Conservation (phyloP, 2,113 vertebrate genomes). For the Callopanchax toddi region DNA sequence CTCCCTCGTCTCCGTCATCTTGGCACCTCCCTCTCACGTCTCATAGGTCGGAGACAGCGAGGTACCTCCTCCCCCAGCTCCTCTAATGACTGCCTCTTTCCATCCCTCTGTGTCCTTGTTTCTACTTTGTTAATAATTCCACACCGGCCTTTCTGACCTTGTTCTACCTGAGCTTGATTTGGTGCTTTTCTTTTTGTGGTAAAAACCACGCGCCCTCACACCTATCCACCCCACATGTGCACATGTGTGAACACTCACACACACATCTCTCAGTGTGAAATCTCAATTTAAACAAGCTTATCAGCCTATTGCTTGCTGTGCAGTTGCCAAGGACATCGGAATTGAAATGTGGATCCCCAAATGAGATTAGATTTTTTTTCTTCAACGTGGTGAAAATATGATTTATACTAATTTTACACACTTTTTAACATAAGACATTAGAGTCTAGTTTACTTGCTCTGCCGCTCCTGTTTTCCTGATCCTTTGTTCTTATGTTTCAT, state of each 20-base stretch:
- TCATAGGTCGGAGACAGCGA: conserved; percentile 57
- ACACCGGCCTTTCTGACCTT: conserved; percentile 69
- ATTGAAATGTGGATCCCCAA: conserved; percentile 50
- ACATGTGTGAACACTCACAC: conserved; percentile 20
- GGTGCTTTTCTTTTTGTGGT: conserved; percentile 45
- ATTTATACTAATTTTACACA: background rate
- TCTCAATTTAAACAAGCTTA: conserved; percentile 55
- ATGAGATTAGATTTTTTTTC: conserved; percentile 26
- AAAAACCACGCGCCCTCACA: conserved; percentile 19
- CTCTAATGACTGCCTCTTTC: conserved; percentile 36
- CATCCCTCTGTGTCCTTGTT: conserved; percentile 53
- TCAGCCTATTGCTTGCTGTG: conserved; percentile 47
- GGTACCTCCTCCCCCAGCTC: conserved; percentile 34
- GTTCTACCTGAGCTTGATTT: conserved; percentile 54
- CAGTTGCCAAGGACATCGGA: conserved; percentile 61
- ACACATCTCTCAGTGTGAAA: conserved; percentile 42
- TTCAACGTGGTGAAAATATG: too few species aligned
- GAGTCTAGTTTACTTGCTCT: conserved; percentile 2
- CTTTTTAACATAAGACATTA: background rate
- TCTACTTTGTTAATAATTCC: conserved; percentile 64
- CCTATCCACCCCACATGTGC: background rate
- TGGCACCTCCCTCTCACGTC: conserved; percentile 45
- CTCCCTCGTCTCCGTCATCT: conserved; percentile 62
- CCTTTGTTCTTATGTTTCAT: background rate
- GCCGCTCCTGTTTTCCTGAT: background rate